phyloP scores from a whole-genome alignment of 2,113 vertebrate genomes.

The Tinamus guttatus region DNA sequence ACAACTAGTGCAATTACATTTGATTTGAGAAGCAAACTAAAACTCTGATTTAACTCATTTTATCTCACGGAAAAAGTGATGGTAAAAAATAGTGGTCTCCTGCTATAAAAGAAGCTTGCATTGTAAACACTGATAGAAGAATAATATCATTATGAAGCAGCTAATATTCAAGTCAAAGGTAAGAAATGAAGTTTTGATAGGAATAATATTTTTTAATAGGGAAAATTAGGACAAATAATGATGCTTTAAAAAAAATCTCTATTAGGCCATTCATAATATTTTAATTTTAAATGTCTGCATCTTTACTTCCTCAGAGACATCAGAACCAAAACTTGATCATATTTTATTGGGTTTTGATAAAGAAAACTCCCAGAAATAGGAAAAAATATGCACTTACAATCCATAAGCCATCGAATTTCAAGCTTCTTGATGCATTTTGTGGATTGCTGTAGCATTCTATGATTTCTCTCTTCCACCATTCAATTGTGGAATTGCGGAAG shows the following conservation, averaged over 20 bases:
- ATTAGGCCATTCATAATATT: rapidly evolving
- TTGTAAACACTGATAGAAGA: background rate
- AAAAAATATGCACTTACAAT: slow-evolving; percentile 83
- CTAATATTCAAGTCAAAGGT: no score
- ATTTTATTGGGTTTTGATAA: background rate
- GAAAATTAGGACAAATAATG: background rate
- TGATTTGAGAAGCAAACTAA: background rate
- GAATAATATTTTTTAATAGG: background rate
- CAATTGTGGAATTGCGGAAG: slow-evolving; percentile 79
- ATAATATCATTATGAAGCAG: background rate
- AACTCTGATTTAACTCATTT: background rate
- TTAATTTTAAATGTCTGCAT: rapidly evolving
- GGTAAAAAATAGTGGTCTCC: background rate
- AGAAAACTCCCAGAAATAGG: background rate
- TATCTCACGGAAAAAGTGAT: no score
- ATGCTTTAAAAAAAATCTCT: no score
- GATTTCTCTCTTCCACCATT: slow-evolving; percentile 88
- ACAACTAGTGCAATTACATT: background rate
- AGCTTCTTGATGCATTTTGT: background rate
- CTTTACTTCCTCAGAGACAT: background rate
- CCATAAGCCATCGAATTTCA: slow-evolving; percentile 92
- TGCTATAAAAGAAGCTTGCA: background rate
- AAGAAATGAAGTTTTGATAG: background rate
- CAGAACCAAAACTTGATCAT: background rate
- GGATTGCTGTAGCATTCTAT: slow-evolving; percentile 76